Conservation (phyloP, 2,113 vertebrate species). For the Lepus europaeus region DNA sequence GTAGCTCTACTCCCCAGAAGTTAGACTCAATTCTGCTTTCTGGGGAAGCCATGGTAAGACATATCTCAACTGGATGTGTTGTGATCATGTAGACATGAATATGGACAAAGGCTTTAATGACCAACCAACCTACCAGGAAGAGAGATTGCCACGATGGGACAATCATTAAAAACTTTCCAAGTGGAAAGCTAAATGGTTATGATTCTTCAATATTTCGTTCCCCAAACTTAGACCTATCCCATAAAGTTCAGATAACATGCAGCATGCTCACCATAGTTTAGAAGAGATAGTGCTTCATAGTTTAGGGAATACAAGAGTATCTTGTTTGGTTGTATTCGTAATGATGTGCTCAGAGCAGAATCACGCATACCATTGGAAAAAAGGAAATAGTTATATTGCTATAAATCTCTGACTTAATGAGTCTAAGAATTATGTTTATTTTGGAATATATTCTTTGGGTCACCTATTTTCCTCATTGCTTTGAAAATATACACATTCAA, state of each 20-base stretch:
- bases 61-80: fast-evolving
- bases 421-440: background rate
- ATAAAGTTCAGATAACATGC: background rate
- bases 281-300: background rate
- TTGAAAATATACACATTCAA: background rate
- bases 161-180: background rate
- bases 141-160: too few species aligned
- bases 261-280: too few species aligned
- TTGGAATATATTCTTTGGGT: background rate
- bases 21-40: background rate
- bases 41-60: background rate
- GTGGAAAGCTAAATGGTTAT: background rate
- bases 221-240: background rate
- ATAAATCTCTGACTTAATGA: background rate
- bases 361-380: background rate
- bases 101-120: background rate
- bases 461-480: background rate
- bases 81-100: background rate
- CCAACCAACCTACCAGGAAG: background rate
- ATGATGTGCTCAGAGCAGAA: background rate
- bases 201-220: background rate
- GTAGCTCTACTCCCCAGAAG: too few species aligned
- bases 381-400: background rate
- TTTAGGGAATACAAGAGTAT: too few species aligned
- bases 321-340: background rate